Base-by-base conservation (phyloP, 1,140 invertebrate genomes). In the Drosophila tani region DNA sequence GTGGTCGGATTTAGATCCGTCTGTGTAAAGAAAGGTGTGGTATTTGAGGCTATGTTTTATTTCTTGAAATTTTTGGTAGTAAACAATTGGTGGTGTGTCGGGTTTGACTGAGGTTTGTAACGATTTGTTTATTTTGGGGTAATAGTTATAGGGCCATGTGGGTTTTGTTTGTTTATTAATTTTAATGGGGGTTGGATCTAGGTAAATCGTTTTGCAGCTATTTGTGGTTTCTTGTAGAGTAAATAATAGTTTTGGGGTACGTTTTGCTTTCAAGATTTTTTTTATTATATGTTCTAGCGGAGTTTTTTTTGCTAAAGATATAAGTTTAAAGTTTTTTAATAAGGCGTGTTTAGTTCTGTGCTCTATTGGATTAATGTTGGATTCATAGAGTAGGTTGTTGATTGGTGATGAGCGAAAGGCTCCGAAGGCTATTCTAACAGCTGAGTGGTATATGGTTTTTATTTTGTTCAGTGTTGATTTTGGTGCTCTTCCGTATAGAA, bases 401-500 rank as follows among this genome's bases (percentile, higher is more conserved):
- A 49, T 40, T 2, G 29, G 32, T 17, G 24, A 29, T 12, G 7
- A 45, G 27, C 40, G 56, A 7, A 59, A 47, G 0, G 46, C 29
- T 2, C 32, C 46, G 12, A 50, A 50, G 19, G 41, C 27, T 7
- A 45, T 43, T 29, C 41, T 59, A 35, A 62, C 4, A 17, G 29
- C 43, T 29, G 41, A 27, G 41, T 46, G 21, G 6, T 32, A 59
- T 27, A 14, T 45, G 1, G 57, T 27, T 64, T 32, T 46, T 12
- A 65, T 43, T 46, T 35, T 55, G 9, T 19, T 43, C 6, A 46
- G 15, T 29, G 45, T 41, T 19, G 12, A 65, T 55, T 65, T 43
- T 12, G 50, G 62, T 29, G 47, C 27, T 2, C 19, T 65, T 65
- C 62, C 62, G 24, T 65, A 46, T 15, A 65, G 27, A 8, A 29